These are phyloP conservation scores for Plebejus argus DNA, from an alignment of 2,888 invertebrate species.

Conservation along the genomic window DNA sequence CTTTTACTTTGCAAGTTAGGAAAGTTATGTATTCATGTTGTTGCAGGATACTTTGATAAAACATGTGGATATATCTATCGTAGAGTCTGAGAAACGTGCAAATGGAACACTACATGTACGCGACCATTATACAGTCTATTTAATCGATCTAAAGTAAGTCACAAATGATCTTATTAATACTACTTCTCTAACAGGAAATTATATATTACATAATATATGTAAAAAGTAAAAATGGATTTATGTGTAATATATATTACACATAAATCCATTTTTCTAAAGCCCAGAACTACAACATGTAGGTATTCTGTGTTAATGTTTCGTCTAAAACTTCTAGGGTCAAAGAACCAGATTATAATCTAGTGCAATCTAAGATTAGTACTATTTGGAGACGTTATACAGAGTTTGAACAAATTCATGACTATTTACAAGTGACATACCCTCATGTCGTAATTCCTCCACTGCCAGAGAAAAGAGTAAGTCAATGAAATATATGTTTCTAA, in stretches of 20 bases:
- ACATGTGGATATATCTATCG: conserved; percentile 87
- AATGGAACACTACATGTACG: conserved; percentile 87
- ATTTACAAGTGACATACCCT: conserved; percentile 89
- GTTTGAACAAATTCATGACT: conserved; percentile 89
- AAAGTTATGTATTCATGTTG: conserved; percentile 40
- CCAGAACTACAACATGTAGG: not conserved
- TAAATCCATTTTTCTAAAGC: not conserved
- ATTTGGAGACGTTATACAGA: conserved; percentile 92
- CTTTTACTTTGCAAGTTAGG: conserved; percentile 46
- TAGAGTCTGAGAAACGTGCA: conserved; percentile 88
- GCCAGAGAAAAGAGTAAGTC: conserved; percentile 86
- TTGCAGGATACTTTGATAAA: conserved; percentile 84
- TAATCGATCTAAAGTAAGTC: conserved; percentile 88
- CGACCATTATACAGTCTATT: conserved; percentile 89
- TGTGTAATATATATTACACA: not conserved
- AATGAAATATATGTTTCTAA: not conserved
- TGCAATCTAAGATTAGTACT: conserved; percentile 83
- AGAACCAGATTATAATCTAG: conserved; percentile 82
- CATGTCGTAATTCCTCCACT: conserved; percentile 89
- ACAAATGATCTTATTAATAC: not conserved
- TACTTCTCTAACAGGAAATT: not conserved
- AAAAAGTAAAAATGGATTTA: not conserved
- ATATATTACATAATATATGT: too few species aligned
- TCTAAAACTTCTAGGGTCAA: conserved; percentile 78
- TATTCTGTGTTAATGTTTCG: conserved; percentile 17